Evolutionary conservation across 53 echinoderm and acorn worm genomes (phyloP).

Genomic region (Holothuria leucospilota): DNA sequence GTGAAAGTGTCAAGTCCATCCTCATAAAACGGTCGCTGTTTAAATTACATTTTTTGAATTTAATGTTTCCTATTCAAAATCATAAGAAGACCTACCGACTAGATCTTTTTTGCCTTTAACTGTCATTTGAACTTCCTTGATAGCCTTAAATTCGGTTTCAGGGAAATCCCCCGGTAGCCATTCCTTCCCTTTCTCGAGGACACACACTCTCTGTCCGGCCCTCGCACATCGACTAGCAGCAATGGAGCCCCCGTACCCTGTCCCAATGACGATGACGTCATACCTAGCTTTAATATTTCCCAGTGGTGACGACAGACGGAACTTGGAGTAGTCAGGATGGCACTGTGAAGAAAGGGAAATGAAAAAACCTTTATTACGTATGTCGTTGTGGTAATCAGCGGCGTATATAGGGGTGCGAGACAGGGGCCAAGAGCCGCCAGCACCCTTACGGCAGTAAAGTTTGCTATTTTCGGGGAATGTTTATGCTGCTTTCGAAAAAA

Average conservation of each 20-base stretch:
- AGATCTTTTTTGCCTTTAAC: conserved; percentile 58
- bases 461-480: too few relatives aligned
- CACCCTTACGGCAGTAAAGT: too few relatives aligned
- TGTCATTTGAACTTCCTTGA: conserved; percentile 73
- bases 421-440: too few relatives aligned
- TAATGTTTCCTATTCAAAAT: not conserved
- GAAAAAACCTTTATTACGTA: too few relatives aligned
- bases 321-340: conserved; percentile 67
- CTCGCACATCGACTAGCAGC: conserved; percentile 81
- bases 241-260: conserved; percentile 81
- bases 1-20: too few relatives aligned
- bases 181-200: conserved; percentile 81
- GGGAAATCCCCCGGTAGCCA: conserved; percentile 86
- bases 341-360: conserved; percentile 20
- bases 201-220: conserved; percentile 76
- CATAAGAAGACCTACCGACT: not conserved
- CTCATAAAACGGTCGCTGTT: too few relatives aligned
- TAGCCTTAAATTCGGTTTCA: conserved; percentile 59
- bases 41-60: not conserved
- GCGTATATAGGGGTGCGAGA: too few relatives aligned
- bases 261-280: conserved; percentile 84
- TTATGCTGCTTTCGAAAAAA: too few relatives aligned
- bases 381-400: too few relatives aligned
- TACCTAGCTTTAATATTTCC: conserved; percentile 64
- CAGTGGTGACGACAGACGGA: conserved; percentile 68